Conservation (phyloP, 2,888 invertebrate genomes). For the Pammene aurita region DNA sequence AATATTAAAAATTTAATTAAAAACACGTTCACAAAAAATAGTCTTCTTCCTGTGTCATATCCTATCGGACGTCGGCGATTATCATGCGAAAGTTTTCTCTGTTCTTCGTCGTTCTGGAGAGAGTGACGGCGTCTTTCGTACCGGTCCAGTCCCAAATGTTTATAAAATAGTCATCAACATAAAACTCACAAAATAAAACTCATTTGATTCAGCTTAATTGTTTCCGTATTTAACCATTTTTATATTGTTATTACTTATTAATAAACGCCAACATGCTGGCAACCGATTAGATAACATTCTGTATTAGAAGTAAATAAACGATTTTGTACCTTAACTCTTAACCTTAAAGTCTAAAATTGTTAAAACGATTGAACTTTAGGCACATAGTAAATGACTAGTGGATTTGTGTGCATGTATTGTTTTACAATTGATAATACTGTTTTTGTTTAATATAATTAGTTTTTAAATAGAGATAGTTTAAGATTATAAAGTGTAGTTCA, state of each 20-base stretch:
- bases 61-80: no score
- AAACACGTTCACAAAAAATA: background rate
- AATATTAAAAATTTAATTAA: no score
- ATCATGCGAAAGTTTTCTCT: no score
- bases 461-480: background rate
- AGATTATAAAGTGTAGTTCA: background rate
- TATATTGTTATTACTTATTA: constrained; percentile 12
- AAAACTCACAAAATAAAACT: background rate
- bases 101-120: no score
- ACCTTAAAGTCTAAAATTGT: background rate
- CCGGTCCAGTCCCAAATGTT: no score
- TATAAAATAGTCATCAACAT: no score
- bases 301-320: no score
- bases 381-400: background rate
- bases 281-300: constrained; percentile 16
- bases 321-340: background rate
- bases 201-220: background rate
- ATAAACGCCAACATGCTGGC: constrained; percentile 20
- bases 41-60: no score
- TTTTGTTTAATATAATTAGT: constrained; percentile 4
- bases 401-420: background rate
- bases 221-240: constrained; percentile 19
- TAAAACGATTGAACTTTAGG: background rate
- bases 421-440: constrained; percentile 15
- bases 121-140: no score